Percentiles rank a stretch among this genome's conserved stretches.
Evolutionary conservation across 2,888 invertebrate genomes (phyloP).

Genomic region (Lumbricus terrestris): DNA sequence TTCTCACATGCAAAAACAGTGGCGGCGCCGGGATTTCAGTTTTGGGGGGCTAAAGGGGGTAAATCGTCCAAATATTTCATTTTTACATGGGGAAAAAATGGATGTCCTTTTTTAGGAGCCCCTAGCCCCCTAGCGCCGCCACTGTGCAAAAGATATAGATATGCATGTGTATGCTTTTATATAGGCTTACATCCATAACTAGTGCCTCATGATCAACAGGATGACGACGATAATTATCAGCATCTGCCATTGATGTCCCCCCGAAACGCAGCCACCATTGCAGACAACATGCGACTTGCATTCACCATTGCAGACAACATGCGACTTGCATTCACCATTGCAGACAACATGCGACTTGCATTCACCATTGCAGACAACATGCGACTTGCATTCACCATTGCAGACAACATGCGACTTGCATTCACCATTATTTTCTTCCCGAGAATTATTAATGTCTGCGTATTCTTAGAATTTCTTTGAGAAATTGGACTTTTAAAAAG

Average conservation of each 20-base stretch:
- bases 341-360: background rate
- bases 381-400: no score
- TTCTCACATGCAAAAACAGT: no score
- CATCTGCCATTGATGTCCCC: background rate
- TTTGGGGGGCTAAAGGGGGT: no score
- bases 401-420: background rate
- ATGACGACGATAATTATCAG: background rate
- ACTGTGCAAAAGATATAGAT: background rate
- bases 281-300: background rate
- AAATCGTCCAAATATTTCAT: no score
- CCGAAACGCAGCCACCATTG: background rate
- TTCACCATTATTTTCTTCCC: background rate
- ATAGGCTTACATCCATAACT: no score
- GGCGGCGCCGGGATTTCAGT: no score
- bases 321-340: background rate
- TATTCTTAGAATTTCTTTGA: background rate
- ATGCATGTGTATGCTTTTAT: no score
- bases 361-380: no score
- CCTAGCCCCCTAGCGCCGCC: no score
- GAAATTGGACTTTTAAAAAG: background rate
- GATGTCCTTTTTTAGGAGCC: no score
- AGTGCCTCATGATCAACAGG: no score
- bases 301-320: background rate
- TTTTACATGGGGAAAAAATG: no score
- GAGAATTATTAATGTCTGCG: background rate